Percentiles rank a stretch among this genome's conserved stretches.
These are phyloP conservation scores for Leptinotarsa texana DNA, from an alignment of 1,140 invertebrate genomes.

Conservation along the genomic window DNA sequence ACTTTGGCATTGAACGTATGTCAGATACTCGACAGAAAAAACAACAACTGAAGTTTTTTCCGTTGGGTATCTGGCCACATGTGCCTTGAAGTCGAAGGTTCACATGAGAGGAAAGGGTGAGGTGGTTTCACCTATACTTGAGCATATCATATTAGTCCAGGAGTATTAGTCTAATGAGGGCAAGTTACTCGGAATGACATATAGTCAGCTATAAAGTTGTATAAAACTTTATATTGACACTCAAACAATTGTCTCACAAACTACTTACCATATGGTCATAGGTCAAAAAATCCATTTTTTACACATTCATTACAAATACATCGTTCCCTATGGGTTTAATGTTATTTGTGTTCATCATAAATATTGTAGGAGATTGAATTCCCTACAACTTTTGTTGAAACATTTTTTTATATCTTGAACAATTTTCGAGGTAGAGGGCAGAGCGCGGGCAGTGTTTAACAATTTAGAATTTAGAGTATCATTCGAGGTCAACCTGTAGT, in stretches of 20 bases:
- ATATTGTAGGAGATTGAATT: conserved; percentile 16
- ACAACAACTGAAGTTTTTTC: no score
- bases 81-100: no score
- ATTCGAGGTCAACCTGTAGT: no score
- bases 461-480: no score
- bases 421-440: no score
- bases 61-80: no score
- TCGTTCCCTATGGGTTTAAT: conserved; percentile 2
- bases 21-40: background rate
- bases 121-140: no score
- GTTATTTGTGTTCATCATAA: background rate
- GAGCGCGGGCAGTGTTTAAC: no score
- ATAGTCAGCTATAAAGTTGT: conserved; percentile 13
- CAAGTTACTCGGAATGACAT: background rate
- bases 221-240: conserved; percentile 4
- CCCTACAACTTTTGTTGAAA: background rate
- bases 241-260: conserved; percentile 16
- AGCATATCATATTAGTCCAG: background rate
- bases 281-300: background rate
- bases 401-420: conserved; percentile 13
- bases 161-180: background rate
- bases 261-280: conserved; percentile 16
- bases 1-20: no score
- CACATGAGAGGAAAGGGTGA: no score
- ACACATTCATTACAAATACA: conserved; percentile 6